These are phyloP conservation scores for Clangula hyemalis DNA, from an alignment of 2,797 vertebrate genomes.

Conservation along the genomic window DNA sequence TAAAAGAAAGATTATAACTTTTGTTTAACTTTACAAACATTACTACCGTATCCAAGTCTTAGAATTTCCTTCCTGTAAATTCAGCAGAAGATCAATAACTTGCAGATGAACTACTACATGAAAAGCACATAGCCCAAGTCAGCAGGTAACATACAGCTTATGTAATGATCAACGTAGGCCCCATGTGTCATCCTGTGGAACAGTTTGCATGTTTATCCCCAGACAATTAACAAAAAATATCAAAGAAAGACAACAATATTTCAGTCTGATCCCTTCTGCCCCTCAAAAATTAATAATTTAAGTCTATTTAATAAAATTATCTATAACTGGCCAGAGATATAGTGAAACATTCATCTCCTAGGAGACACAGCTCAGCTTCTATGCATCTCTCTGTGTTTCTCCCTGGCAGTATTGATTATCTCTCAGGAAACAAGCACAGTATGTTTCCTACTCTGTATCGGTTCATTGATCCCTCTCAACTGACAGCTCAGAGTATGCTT, in stretches of 20 bases:
- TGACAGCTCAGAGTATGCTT: background rate
- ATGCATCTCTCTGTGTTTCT: background rate
- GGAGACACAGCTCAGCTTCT: background rate
- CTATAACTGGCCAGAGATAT: background rate
- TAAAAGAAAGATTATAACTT: background rate
- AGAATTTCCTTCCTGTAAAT: background rate
- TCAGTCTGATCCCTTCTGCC: background rate
- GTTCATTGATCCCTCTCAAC: background rate
- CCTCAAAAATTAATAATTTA: background rate
- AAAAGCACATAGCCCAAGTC: background rate
- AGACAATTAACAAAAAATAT: background rate
- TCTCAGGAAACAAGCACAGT: background rate
- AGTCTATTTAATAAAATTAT: background rate
- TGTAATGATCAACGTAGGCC: background rate
- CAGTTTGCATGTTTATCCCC: background rate
- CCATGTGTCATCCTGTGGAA: background rate
- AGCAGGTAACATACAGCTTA: background rate
- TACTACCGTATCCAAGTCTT: background rate
- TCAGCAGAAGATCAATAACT: background rate
- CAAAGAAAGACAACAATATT: background rate
- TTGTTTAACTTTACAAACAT: background rate
- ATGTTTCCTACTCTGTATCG: background rate
- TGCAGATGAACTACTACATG: background rate
- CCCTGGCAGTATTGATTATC: background rate
- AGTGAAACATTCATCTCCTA: background rate